Evolutionary conservation across 2,113 vertebrate species (phyloP).

Genomic region (Antidorcas marsupialis): DNA sequence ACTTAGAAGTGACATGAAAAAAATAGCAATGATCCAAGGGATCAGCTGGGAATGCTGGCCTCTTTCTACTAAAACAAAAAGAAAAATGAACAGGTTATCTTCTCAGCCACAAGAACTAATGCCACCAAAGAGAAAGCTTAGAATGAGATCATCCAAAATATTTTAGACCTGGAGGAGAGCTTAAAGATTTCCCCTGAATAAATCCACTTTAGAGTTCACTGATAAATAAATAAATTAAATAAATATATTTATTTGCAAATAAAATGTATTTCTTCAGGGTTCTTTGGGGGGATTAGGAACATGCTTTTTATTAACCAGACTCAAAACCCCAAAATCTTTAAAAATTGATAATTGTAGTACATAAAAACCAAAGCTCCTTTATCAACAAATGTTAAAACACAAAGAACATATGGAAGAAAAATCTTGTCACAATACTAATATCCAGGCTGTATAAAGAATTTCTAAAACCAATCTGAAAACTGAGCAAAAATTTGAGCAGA

Average conservation of each 20-base stretch:
- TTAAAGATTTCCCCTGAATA: neutral
- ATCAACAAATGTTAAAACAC: neutral
- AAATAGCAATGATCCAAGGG: neutral
- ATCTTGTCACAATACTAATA: neutral
- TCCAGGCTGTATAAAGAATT: neutral
- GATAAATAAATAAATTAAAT: neutral
- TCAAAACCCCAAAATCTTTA: neutral
- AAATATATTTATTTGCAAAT: neutral
- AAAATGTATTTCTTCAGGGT: neutral
- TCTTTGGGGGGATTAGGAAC: neutral
- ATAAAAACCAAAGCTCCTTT: neutral
- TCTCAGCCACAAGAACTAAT: neutral
- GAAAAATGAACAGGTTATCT: neutral
- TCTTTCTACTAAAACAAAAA: neutral
- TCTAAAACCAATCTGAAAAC: conserved; percentile 3
- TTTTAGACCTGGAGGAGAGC: neutral
- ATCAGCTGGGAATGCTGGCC: neutral
- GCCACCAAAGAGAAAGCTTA: neutral
- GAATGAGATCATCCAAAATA: neutral
- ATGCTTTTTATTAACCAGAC: neutral
- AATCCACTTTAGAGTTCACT: neutral
- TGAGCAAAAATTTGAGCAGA: neutral
- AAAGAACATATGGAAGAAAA: neutral
- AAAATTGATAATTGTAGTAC: neutral
- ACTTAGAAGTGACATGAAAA: conserved; percentile 26